phyloP scores from a whole-genome alignment of 2,113 vertebrate species.

The Sarotherodon lohbergeri region DNA sequence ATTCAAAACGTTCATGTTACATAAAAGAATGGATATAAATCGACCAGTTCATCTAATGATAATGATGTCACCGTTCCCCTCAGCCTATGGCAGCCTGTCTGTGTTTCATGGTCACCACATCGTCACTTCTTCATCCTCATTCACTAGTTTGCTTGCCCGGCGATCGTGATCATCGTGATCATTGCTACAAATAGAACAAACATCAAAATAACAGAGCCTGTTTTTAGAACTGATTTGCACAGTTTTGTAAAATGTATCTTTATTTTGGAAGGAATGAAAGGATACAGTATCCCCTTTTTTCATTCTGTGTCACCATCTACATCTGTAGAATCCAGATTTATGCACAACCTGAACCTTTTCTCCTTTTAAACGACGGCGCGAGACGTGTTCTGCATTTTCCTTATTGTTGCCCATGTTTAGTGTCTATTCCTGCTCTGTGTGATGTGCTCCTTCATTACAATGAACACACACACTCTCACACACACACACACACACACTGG shows the following conservation, averaged over 20 bases:
- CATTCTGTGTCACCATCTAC: not conserved
- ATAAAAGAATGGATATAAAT: not conserved
- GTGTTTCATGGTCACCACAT: not conserved
- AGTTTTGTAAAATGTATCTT: not conserved
- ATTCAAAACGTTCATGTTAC: not conserved
- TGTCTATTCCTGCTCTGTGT: not conserved
- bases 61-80: conserved; percentile 62
- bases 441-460: not conserved
- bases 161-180: not conserved
- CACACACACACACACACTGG: not conserved
- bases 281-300: not conserved
- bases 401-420: not conserved
- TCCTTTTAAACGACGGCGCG: not conserved
- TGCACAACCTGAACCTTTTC: not conserved
- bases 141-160: not conserved
- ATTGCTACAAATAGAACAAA: not conserved
- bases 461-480: not conserved
- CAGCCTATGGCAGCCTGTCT: conserved; percentile 59
- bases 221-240: not conserved
- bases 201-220: not conserved
- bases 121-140: not conserved
- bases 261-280: not conserved
- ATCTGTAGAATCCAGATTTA: accelerated
- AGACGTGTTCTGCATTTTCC: not conserved
- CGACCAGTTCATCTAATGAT: not conserved